Evolutionary conservation across 2,797 vertebrate species (phyloP), one percentile per base, ranked within the genome.

Genomic region (Sebastiscus albofasciatus): DNA sequence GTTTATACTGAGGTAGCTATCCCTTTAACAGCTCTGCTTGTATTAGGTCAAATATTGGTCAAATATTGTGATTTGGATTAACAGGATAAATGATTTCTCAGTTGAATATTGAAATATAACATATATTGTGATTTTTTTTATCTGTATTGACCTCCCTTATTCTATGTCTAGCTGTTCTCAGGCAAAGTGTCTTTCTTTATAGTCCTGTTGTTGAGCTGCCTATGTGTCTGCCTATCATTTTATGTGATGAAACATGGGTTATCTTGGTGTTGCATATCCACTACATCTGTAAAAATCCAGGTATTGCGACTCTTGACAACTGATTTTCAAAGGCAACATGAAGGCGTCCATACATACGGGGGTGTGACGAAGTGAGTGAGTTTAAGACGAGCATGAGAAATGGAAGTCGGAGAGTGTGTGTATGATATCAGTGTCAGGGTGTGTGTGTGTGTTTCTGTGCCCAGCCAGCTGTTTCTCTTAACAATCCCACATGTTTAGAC

Each of bases 381-480:
- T 85, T 77, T 79, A 80, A 86, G 86, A 54, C 71, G 77, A 85
- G 87, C 79, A 87, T 96, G 92, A 94, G 86, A 92, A 95, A 92
- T 91, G 84, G 79, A 82, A 70, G 88, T 56, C n/a, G 16, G 69
- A 73, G 90, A 91, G 88, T 89, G 84, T 91, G 89, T 94, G 91
- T 92, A 90, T 93, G 93, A 93, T 94, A 93, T 94, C 92, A 89
- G 91, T 95, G 94, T 95, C 94, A 93, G 92, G 59, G 65, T 82
- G 78, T 84, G 79, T 80, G 82, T 87, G 82, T 87, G 83, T 84
- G 85, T 90, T 68, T 92, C 69, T 87, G 76, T 93, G 89, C 81
- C 80, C 88, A 86, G 92, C 94, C 96, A 96, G 95, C 95, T 96
- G 96, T 95, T 96, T 95, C 94, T 95, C 93, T 93, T 94, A 95